phyloP scores from a whole-genome alignment of 2,113 vertebrate species.

The Hydrochoerus hydrochaeris region DNA sequence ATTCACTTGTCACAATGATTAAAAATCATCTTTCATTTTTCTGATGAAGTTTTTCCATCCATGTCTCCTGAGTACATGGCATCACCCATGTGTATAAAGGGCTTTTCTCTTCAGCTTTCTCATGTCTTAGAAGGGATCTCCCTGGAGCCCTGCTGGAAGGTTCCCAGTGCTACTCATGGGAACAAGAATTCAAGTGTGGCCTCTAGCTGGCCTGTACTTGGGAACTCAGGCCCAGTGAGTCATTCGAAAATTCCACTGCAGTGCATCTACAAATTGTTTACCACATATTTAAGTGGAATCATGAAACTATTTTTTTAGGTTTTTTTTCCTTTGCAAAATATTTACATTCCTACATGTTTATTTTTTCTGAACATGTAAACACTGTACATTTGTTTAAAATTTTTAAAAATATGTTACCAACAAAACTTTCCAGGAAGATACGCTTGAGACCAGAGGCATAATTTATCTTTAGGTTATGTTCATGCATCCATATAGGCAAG shows the following conservation, averaged over 20 bases:
- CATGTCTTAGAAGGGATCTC: background rate
- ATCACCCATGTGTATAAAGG: slow-evolving; percentile 14
- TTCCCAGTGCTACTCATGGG: background rate
- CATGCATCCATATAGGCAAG: background rate
- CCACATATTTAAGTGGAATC: slow-evolving; percentile 28
- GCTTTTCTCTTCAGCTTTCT: background rate
- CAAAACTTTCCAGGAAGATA: slow-evolving; percentile 37
- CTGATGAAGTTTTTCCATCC: background rate
- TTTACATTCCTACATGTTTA: slow-evolving; percentile 7
- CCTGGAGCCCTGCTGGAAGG: background rate
- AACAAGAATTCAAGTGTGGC: background rate
- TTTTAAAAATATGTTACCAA: background rate
- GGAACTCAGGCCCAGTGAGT: background rate
- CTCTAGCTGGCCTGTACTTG: background rate
- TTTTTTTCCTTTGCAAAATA: slow-evolving; percentile 26
- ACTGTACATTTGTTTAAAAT: slow-evolving; percentile 39
- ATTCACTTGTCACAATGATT: background rate
- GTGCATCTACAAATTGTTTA: slow-evolving; percentile 6
- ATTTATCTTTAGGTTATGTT: slow-evolving; percentile 31
- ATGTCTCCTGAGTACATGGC: background rate
- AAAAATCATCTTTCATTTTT: slow-evolving; percentile 48
- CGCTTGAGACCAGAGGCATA: background rate
- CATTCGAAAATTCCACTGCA: background rate
- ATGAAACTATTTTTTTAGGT: slow-evolving; percentile 24
- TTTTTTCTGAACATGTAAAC: slow-evolving; percentile 35